Evolutionary conservation across 2,888 invertebrate species (phyloP), one percentile per base, ranked within the genome.

Genomic region (Drosophila dives): DNA sequence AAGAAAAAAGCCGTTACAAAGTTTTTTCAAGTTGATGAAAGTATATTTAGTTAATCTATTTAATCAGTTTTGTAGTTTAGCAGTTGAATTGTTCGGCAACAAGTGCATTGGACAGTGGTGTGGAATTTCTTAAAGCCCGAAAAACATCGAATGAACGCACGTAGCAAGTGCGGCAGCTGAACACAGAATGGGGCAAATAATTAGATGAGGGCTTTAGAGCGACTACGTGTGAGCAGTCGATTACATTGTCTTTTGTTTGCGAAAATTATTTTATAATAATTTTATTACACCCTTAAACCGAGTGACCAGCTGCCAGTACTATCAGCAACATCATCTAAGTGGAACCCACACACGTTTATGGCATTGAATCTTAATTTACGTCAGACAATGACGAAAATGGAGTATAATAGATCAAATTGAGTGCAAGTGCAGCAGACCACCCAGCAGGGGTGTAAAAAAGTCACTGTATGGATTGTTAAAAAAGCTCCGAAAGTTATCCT

Each of bases 241-340:
- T 48, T 80, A 72, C 72, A 72, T 81, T 81, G 75, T 59, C 75
- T 77, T 76, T 89, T 86, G 90, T 85, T 82, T 88, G 75, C 56
- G 68, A 83, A 90, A 90, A 90, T 86, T 85, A 86, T 86, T 88
- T 86, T 90, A 88, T 88, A 86, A 90, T 90, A 77, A 85, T 89
- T 86, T 90, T 88, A 86, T 88, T 86, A 86, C 90, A 90, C 80
- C 90, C 90, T 85, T 75, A 72, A 72, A 65, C 59, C 69, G 58
- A 83, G 72, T 63, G 51, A 48, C 66, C 70, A 72, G 78, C 81
- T 81, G 84, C 72, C 81, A 73, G 55, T 60, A 67, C 54, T 67
- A 82, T 29, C 32, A 67, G 42, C 59, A 66, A 51, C 33, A 67
- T 33, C 49, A 55, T 53, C 48, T 40, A 1, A 10, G 15, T 36